These are phyloP conservation scores for Ginglymostoma cirratum DNA, from an alignment of 2,113 vertebrate species.

Conservation along the genomic window DNA sequence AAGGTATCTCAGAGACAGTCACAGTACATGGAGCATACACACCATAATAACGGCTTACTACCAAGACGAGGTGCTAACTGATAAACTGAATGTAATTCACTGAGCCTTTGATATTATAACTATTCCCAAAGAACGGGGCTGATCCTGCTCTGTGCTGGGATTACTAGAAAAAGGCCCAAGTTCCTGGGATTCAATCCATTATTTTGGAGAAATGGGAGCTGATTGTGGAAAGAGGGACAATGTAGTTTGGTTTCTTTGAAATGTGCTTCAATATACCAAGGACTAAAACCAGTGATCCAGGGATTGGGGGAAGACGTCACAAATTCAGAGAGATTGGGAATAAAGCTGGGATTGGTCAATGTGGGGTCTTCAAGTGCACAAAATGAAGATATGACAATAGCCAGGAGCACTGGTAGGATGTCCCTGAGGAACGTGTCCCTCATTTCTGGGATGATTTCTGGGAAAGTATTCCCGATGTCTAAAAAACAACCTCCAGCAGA, in stretches of 20 bases:
- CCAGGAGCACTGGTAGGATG: not conserved
- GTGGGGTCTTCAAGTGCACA: not conserved
- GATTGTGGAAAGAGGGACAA: not conserved
- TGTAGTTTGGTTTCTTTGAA: not conserved
- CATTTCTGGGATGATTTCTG: not conserved
- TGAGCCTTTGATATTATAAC: not conserved
- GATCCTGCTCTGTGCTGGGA: not conserved
- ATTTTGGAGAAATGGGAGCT: not conserved
- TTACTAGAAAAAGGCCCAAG: not conserved
- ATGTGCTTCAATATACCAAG: not conserved
- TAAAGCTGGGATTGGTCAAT: not conserved
- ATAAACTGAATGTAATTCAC: not conserved
- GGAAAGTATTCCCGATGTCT: not conserved
- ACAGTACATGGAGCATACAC: not conserved
- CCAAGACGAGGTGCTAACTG: not conserved
- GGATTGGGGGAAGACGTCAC: not conserved
- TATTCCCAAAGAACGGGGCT: not conserved
- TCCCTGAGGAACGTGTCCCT: not conserved
- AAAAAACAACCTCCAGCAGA: not conserved
- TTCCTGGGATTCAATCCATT: not conserved
- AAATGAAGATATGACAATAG: not conserved
- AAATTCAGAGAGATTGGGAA: not conserved
- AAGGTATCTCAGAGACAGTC: not conserved
- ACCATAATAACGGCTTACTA: not conserved
- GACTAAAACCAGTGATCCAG: not conserved